Evolutionary conservation across 2,797 vertebrate genomes (phyloP).

Genomic region (Hydrolagus colliei): DNA sequence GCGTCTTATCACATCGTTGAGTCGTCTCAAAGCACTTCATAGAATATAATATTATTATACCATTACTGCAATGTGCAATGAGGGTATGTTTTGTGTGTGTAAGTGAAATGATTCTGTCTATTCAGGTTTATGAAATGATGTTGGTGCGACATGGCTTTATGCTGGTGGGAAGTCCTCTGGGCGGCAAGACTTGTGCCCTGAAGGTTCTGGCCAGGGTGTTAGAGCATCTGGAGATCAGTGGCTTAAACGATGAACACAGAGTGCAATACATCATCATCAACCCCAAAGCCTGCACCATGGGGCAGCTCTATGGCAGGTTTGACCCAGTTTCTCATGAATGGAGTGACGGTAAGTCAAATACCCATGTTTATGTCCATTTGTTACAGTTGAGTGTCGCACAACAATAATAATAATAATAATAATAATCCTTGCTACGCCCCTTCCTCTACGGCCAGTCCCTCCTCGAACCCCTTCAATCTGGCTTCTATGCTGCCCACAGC

Average conservation of each 20-base stretch:
- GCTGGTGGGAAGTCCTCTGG: constrained; percentile 37
- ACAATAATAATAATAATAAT: too few species aligned
- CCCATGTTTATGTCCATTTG: neutral
- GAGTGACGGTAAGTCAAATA: constrained; percentile 35
- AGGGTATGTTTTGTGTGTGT: too few species aligned
- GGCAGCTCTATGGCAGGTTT: constrained; percentile 38
- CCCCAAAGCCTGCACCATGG: constrained; percentile 38
- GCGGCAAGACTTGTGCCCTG: constrained; percentile 38
- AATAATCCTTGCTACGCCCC: too few species aligned
- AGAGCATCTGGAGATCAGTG: constrained; percentile 38
- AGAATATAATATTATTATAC: too few species aligned
- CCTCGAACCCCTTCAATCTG: too few species aligned
- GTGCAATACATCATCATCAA: constrained; percentile 38
- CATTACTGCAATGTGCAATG: too few species aligned
- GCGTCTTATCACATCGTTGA: too few species aligned
- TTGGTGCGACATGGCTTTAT: constrained; percentile 36
- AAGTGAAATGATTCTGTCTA: constrained; percentile 27
- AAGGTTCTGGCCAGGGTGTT: constrained; percentile 40
- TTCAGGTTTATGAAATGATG: constrained; percentile 36
- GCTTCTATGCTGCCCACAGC: too few species aligned
- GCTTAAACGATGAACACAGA: constrained; percentile 35
- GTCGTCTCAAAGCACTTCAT: too few species aligned
- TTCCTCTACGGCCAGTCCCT: too few species aligned
- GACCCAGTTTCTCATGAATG: constrained; percentile 43
- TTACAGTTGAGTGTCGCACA: too few species aligned